Base-by-base conservation (phyloP, 2,888 invertebrate species). In the Tortrix viridana region DNA sequence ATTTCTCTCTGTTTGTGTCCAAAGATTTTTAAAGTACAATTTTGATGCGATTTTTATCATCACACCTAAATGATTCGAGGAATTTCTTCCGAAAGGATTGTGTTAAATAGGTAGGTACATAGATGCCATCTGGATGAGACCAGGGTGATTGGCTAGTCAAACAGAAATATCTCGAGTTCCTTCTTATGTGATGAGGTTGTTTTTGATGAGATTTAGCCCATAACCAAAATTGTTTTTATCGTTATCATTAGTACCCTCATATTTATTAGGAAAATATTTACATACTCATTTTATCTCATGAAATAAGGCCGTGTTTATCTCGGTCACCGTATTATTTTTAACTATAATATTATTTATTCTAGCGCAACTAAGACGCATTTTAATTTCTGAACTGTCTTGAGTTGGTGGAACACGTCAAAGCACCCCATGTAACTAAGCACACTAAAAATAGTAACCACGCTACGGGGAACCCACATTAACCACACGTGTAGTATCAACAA, bases 381-480 rank as follows among this genome's bases (percentile, higher is more conserved):
- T n/a, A 38, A 20, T 52, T 32, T 23, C 5, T 16, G 52, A 47
- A 56, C 38, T 41, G 19, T 5, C 22, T 47, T 16, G 48, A 60
- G 41, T 52, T 23, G 16, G 16, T 44, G 38, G 22, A 46, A 22
- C 14, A 22, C 32, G 37, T 50, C 44, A 38, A 18, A 60, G 12
- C 50, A 50, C 60, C 60, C 52, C 59, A 20, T 41, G 19, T 48
- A 44, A 60, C 63, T 61, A 60, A 70, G 73, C 69, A 73, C 60
- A 66, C 71, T 76, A 73, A 74, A 79, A 76, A 76, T 74, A 72
- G 71, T 73, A 73, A 66, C 68, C 69, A 73, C 44, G 47, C 76
- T 75, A 75, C 68, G 71, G 69, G 69, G 68, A 72, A 70, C 65
- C 69, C 70, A 58, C 49, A 74, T 73, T 70, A 70, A 67, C 61